Conservation (phyloP, 1,140 invertebrate species). For the Sesamia nonagrioides region DNA sequence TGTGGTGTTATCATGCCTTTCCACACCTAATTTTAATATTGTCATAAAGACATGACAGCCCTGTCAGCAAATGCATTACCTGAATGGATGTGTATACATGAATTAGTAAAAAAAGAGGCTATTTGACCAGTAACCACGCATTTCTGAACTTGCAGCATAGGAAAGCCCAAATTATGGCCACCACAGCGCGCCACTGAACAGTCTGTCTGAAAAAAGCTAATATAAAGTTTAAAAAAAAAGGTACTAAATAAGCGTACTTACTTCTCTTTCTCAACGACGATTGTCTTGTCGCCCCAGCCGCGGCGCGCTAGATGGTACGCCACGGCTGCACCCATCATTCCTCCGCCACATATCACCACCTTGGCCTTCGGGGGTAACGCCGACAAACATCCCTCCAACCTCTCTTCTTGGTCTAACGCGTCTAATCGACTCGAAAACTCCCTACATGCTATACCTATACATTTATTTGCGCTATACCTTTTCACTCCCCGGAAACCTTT, state of each 20-base stretch:
- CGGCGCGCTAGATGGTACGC: slow-evolving; percentile 96
- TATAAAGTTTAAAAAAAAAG: too few relatives aligned
- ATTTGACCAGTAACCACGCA: too few relatives aligned
- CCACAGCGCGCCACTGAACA: neutral
- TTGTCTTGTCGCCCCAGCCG: slow-evolving; percentile 94
- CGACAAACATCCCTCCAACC: slow-evolving; percentile 69
- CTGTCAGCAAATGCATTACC: too few relatives aligned
- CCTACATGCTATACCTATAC: slow-evolving; percentile 58
- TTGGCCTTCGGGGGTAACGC: slow-evolving; percentile 84
- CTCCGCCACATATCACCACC: slow-evolving; percentile 97
- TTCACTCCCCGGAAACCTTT: slow-evolving; percentile 62
- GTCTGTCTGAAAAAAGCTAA: neutral
- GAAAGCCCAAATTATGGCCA: neutral
- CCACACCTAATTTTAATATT: too few relatives aligned
- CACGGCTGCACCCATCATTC: slow-evolving; percentile 97
- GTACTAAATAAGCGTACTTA: slow-evolving; percentile 60
- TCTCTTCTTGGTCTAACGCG: slow-evolving; percentile 70
- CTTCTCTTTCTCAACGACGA: slow-evolving; percentile 94
- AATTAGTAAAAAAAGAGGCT: too few relatives aligned
- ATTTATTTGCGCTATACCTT: slow-evolving; percentile 60
- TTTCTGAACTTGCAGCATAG: neutral
- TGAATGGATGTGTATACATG: too few relatives aligned
- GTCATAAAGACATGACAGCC: too few relatives aligned
- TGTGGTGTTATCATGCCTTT: too few relatives aligned
- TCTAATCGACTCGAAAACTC: slow-evolving; percentile 67